Evolutionary conservation across 2,888 invertebrate species (phyloP), one percentile per base, ranked within the genome.

Genomic region (Apamea monoglypha): DNA sequence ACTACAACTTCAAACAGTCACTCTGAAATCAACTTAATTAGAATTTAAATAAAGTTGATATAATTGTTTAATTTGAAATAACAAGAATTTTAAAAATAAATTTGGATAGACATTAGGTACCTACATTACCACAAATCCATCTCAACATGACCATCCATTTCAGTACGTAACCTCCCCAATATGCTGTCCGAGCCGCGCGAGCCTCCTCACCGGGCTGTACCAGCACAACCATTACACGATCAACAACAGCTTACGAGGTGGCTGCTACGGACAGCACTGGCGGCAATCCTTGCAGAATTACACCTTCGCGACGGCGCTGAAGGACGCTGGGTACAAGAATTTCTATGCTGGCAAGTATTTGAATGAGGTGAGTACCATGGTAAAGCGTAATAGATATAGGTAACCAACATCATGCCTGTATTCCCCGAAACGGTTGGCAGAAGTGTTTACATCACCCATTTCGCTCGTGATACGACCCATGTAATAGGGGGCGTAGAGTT

Each of bases 301-400:
- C 1, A 98, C 98, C 1, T 98, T 99, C 90, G 98, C 98, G 0
- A 97, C 97, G 0, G 92, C 97, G 64, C 94, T 99, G 56, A 97
- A 98, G 76, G 92, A 96, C 0, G 91, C 94, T 2, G 97, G 97
- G 0, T 99, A 99, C 92, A 97, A 95, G 10, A 99, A 99, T 0
- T 99, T 99, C 93, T 99, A 98, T 93, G 99, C 98, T 88, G 99
- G 99, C 72, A 99, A 99, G 97, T 99, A 99, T 96, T 96, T 99
- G 86, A 99, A 99, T 95, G 97, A 98, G 97, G 99, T 98, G 91
- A 76, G 88, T 84, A 10, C 67, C 6, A 29, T 16, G 12, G 5
- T n/a, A 36, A 32, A 18, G 29, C 18, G 18, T 29, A 29, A 56
- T 56, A 50, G 18, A 50, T 50, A 50, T 18, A 50, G 1, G 5